Evolutionary conservation across 2,113 vertebrate species (phyloP).

Genomic region (Bujurquina vittata): DNA sequence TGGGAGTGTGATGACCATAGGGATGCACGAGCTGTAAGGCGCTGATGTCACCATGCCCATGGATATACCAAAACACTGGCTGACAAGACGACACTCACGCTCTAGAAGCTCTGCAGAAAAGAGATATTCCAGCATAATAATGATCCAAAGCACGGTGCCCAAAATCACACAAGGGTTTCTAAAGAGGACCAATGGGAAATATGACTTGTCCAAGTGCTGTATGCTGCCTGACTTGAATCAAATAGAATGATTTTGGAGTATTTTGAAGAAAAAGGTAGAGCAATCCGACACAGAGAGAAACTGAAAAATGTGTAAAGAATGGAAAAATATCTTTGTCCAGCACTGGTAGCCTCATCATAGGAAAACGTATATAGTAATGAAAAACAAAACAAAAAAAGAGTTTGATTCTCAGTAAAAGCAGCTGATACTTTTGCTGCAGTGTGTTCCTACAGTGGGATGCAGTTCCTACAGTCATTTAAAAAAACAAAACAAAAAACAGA

Average conservation of each 20-base stretch:
- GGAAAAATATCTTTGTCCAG: background rate
- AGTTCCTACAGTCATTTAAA: no score
- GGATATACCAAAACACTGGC: background rate
- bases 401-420: no score
- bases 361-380: background rate
- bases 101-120: background rate
- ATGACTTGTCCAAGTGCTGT: background rate
- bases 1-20: background rate
- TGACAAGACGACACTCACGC: background rate
- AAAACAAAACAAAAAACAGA: no score
- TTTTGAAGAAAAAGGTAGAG: background rate
- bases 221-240: background rate
- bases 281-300: background rate
- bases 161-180: background rate
- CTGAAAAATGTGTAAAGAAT: background rate
- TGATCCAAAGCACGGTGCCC: background rate
- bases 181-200: background rate
- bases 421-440: no score
- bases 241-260: background rate
- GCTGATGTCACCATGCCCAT: background rate
- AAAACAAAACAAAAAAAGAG: background rate
- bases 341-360: background rate
- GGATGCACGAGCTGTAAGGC: background rate
- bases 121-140: background rate
- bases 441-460: no score